A percentile compares a stretch with the other conserved stretches of the same genome.
Evolutionary conservation across 2,113 vertebrate genomes (phyloP).

Genomic region (Zosterops hypoxanthus): DNA sequence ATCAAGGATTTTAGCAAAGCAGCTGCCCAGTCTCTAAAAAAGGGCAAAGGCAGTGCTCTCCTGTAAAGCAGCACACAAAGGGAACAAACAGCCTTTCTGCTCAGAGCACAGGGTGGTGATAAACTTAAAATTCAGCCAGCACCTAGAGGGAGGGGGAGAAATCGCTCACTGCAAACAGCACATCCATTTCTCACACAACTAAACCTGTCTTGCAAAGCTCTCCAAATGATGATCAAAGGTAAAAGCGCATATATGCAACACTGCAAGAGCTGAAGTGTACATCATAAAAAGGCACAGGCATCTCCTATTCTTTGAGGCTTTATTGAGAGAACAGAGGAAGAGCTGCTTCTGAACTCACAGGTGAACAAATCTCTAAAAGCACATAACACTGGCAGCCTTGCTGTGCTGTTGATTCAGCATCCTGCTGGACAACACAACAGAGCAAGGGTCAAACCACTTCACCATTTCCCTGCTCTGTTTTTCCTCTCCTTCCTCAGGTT

Average conservation of each 20-base stretch:
- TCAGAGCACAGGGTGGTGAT: not conserved
- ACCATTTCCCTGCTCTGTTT: not conserved
- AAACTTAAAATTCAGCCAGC: conserved; percentile 26
- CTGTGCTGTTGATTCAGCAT: not conserved
- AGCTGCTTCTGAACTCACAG: conserved; percentile 5
- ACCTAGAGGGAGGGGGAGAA: conserved; percentile 5
- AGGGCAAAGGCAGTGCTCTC: not conserved
- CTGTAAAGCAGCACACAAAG: conserved; percentile 12
- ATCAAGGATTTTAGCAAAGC: not conserved
- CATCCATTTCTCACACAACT: conserved; percentile 6
- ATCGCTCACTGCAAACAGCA: not conserved
- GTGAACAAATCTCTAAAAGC: not conserved
- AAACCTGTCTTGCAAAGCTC: conserved; percentile 27
- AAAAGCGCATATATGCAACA: conserved; percentile 10
- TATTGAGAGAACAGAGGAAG: not conserved
- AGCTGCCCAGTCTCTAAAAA: not conserved
- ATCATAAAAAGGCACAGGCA: not conserved
- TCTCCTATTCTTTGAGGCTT: conserved; percentile 7
- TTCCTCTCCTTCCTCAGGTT: not conserved
- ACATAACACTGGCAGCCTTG: not conserved
- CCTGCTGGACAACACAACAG: not conserved
- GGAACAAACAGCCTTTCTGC: not conserved
- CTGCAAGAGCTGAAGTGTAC: not conserved
- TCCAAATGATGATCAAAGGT: conserved; percentile 35
- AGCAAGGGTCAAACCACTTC: not conserved